Conservation (phyloP, 2,113 vertebrate species). For the Mus pahari region DNA sequence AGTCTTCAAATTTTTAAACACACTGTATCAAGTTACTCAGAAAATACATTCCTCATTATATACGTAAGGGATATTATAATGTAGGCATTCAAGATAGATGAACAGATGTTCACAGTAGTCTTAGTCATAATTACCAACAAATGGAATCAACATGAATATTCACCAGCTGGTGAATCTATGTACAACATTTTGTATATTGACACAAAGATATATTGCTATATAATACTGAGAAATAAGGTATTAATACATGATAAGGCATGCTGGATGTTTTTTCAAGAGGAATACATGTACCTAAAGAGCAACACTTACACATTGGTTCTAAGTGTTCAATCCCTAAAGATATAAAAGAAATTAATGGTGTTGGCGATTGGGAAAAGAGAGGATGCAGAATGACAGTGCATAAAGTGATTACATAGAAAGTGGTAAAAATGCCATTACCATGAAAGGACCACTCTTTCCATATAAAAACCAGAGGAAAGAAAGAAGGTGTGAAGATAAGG, state of each 20-base stretch:
- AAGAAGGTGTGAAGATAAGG: not conserved
- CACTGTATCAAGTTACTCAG: not conserved
- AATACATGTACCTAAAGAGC: not conserved
- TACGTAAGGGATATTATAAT: not conserved
- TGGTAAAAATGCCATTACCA: not conserved
- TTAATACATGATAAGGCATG: not conserved
- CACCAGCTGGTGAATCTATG: not conserved
- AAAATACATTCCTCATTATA: not conserved
- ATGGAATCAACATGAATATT: not conserved
- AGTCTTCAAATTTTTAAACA: not conserved
- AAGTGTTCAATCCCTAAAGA: not conserved
- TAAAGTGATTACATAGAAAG: not conserved
- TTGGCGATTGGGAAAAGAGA: too few species aligned
- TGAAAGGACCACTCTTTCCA: not conserved
- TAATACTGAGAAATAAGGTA: not conserved
- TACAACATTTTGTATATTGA: not conserved
- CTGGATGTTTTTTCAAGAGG: not conserved
- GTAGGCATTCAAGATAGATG: not conserved
- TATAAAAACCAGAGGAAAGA: too few species aligned
- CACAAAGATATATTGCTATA: not conserved
- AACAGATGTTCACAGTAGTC: not conserved
- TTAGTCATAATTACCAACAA: not conserved
- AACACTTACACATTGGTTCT: not conserved
- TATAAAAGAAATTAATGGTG: not conserved
- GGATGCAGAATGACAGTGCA: not conserved